Conservation (phyloP, 2,797 vertebrate species). For the Chaetodon trifasciatus region DNA sequence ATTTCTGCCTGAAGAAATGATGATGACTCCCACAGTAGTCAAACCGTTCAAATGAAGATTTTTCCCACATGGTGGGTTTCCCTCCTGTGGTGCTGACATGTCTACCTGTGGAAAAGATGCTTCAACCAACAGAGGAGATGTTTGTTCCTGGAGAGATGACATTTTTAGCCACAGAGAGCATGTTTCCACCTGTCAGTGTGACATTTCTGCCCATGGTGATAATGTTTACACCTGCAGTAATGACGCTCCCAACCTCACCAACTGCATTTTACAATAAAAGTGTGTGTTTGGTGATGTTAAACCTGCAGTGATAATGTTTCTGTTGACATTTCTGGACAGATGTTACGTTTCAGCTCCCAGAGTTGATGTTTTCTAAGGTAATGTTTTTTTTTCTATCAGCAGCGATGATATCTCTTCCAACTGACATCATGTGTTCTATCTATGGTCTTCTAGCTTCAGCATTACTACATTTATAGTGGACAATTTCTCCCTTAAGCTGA, state of each 20-base stretch:
- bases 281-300: background rate
- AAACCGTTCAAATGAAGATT: background rate
- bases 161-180: slow-evolving; percentile 25
- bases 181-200: slow-evolving; percentile 19
- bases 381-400: background rate
- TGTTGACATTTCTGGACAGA: background rate
- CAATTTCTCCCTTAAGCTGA: background rate
- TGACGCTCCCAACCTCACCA: slow-evolving; percentile 5
- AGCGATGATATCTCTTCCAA: background rate
- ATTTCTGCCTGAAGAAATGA: background rate
- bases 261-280: slow-evolving; percentile 5
- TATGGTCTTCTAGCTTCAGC: background rate
- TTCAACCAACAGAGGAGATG: background rate
- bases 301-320: background rate
- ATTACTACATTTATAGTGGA: background rate
- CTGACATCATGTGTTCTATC: background rate
- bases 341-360: background rate
- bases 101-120: background rate
- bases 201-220: slow-evolving; percentile 31
- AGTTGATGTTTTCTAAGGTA: background rate
- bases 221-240: slow-evolving; percentile 24
- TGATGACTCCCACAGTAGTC: too few relatives aligned
- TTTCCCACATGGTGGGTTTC: background rate
- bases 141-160: slow-evolving; percentile 10
- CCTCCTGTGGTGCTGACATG: slow-evolving; percentile 5